These are phyloP conservation scores for Trididemnum nubilum DNA, from an alignment of 23 tunicate genomes.

Conservation along the genomic window DNA sequence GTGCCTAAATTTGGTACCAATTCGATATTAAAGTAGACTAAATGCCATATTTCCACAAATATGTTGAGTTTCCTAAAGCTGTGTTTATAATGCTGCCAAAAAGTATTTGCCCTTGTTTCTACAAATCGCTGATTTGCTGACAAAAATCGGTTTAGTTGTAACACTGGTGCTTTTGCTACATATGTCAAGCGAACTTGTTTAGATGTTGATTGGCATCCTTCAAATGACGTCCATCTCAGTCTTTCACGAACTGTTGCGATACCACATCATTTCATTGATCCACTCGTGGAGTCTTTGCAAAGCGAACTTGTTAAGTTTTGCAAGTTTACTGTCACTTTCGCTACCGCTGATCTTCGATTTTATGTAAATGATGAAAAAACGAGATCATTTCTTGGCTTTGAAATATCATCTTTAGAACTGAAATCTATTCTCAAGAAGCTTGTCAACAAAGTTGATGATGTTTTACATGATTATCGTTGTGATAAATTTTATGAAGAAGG, in stretches of 20 bases:
- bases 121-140: no score
- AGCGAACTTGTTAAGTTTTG: not conserved
- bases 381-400: constrained; percentile 51
- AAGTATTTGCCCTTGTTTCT: no score
- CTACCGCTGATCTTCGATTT: constrained; percentile 22
- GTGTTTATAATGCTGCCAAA: no score
- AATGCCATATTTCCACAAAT: no score
- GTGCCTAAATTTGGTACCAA: no score
- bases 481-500: constrained; percentile 28
- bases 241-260: constrained; percentile 42
- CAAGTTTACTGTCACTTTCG: not conserved
- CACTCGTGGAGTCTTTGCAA: constrained; percentile 40
- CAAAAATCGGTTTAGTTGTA: no score
- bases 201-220: constrained; percentile 25
- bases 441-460: constrained; percentile 16
- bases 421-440: not conserved
- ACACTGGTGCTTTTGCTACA: no score
- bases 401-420: constrained; percentile 15
- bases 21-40: no score
- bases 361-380: constrained; percentile 59
- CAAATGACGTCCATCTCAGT: constrained; percentile 38
- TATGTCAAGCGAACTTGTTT: no score
- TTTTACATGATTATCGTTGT: constrained; percentile 23
- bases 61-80: no score
- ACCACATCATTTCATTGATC: constrained; percentile 57